Evolutionary conservation across 2,113 vertebrate species (phyloP).

Genomic region (Mesoclemmys tuberculata): DNA sequence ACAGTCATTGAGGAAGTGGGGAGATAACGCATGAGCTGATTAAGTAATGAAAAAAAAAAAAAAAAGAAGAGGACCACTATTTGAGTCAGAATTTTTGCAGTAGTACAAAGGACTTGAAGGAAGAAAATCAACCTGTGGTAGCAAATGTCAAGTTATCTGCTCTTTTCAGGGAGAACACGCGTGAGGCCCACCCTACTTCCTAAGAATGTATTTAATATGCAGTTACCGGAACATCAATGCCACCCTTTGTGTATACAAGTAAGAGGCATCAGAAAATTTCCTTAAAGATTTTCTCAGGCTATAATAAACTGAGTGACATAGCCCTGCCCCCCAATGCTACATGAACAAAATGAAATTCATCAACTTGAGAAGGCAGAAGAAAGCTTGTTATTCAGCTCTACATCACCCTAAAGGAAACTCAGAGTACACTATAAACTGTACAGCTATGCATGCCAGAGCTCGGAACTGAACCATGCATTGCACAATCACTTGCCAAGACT

Average conservation of each 20-base stretch:
- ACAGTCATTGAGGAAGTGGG: background rate
- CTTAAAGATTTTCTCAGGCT: background rate
- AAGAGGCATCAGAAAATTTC: background rate
- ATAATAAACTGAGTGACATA: background rate
- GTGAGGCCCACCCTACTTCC: background rate
- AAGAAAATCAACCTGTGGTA: background rate
- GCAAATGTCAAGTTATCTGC: background rate
- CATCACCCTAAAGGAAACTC: rapidly evolving
- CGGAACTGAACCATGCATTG: background rate
- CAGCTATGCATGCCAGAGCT: background rate
- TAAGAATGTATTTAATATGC: background rate
- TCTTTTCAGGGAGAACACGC: background rate
- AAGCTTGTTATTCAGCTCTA: background rate
- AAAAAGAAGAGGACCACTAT: background rate
- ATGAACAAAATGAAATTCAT: background rate
- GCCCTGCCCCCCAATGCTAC: background rate
- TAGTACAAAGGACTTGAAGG: background rate
- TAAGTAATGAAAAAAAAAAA: background rate
- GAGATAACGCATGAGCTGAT: background rate
- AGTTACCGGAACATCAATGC: background rate
- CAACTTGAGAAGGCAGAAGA: background rate
- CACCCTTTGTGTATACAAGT: background rate
- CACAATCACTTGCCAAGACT: background rate
- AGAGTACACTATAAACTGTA: background rate
- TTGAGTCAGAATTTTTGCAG: background rate